A percentile compares a stretch with the other conserved stretches of the same genome.
phyloP scores from a whole-genome alignment of 2,113 vertebrate genomes.

The Plotosus lineatus region DNA sequence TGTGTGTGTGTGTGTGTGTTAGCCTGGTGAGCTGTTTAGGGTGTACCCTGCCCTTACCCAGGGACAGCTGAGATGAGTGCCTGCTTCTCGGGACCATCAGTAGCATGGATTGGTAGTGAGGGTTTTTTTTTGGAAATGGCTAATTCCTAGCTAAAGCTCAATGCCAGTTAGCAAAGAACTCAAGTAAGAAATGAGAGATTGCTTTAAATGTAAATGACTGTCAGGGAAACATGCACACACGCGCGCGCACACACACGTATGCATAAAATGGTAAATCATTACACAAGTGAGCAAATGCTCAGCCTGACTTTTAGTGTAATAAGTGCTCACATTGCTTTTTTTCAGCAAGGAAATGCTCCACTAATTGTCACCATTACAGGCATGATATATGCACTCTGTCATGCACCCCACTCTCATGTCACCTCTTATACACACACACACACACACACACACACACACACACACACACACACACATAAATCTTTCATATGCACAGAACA shows the following conservation, averaged over 20 bases:
- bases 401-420: too few relatives aligned
- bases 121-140: too few relatives aligned
- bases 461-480: neutral
- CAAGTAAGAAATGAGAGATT: neutral
- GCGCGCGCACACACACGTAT: constrained; percentile 5
- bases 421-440: neutral
- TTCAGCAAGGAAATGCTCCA: neutral
- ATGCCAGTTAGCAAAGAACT: neutral
- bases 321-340: neutral
- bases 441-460: neutral
- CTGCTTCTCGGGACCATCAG: too few relatives aligned
- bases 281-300: neutral
- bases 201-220: neutral
- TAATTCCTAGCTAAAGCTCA: too few relatives aligned
- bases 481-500: neutral
- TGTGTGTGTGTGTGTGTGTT: too few relatives aligned
- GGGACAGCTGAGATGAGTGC: too few relatives aligned
- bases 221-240: neutral
- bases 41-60: too few relatives aligned
- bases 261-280: neutral
- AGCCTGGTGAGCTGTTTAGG: too few relatives aligned
- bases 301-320: neutral
- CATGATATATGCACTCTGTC: neutral
- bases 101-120: too few relatives aligned
- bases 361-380: constrained; percentile 6